Conservation (phyloP, 2,113 vertebrate genomes). For the Coptodon rendalli region DNA sequence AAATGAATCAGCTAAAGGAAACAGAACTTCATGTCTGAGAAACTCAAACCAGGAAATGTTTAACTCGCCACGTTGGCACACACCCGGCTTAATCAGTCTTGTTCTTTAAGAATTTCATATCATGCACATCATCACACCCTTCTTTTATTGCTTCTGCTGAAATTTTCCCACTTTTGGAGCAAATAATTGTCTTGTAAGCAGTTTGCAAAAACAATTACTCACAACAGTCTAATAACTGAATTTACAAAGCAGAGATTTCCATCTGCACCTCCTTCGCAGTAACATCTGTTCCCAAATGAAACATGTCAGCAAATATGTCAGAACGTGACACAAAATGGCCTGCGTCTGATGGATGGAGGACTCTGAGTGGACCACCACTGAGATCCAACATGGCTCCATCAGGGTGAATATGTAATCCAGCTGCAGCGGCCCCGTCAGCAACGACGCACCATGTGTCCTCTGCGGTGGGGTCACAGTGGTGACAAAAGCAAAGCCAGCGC, state of each 20-base stretch:
- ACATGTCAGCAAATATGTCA: slow-evolving; percentile 66
- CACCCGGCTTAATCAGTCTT: neutral
- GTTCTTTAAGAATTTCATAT: neutral
- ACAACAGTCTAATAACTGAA: slow-evolving; percentile 44
- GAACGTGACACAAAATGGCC: slow-evolving; percentile 64
- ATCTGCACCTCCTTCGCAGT: slow-evolving; percentile 55
- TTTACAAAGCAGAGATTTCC: slow-evolving; percentile 50
- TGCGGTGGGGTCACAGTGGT: slow-evolving; percentile 39
- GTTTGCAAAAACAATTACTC: slow-evolving; percentile 48
- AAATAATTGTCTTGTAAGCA: slow-evolving; percentile 45
- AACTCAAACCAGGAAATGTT: neutral
- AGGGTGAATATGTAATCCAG: slow-evolving; percentile 57
- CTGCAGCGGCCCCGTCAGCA: slow-evolving; percentile 61
- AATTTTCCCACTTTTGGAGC: slow-evolving; percentile 2
- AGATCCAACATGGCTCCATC: slow-evolving; percentile 71
- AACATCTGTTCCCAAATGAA: slow-evolving; percentile 68
- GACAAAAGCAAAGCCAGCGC: slow-evolving; percentile 40
- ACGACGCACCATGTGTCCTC: slow-evolving; percentile 53
- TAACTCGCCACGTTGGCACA: neutral
- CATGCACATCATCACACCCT: neutral
- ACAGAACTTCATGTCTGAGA: neutral
- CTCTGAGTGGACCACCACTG: slow-evolving; percentile 71
- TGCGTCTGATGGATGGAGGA: slow-evolving; percentile 69
- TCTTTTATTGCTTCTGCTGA: neutral
- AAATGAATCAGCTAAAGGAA: neutral